Base-by-base conservation (phyloP, 37 sponge, comb jelly and placozoan species). In the Theonella swinhoei region DNA sequence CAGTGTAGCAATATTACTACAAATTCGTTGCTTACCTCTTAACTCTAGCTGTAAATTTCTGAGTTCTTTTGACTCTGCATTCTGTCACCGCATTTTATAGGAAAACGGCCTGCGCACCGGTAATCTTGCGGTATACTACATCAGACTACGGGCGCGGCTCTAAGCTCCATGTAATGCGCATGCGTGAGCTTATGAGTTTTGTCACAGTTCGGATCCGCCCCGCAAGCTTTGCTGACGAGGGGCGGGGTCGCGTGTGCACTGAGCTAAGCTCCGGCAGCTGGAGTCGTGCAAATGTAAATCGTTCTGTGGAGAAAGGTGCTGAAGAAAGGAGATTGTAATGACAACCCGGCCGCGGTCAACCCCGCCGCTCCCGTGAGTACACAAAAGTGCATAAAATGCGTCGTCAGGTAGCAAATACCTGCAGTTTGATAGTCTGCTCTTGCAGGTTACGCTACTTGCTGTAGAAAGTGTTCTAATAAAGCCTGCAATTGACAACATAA, bases 401-500 rank as follows among this genome's bases (percentile, higher is more conserved):
- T 22, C 19, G 26, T 36, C 72, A 4, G 35, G 41, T 11, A 34
- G 20, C 29, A 19, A n/a, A 26, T 25, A 11, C n/a, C 35, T 8
- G 72, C 11, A 29, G 39, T 72, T 11, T 36, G 72, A 38, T 19
- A 72, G 72, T 33, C 17, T 72, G 24, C 39, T 35, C 29, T 36
- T 36, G 23, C 22, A 79, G 80, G 42, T 3, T 30, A 42, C 65
- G 30, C 65, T 66, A 68, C 17, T 65, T 2, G 42, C 39, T 65
- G 68, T 65, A 64, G 67, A 66, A 78, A 37, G 42, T 76, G 62
- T 29, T n/a, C 4, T n/a, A n/a, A n/a, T n/a, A n/a, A n/a, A n/a
- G n/a, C n/a, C n/a, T n/a, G n/a, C n/a, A n/a, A n/a, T n/a, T n/a
- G n/a, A n/a, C n/a, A n/a, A n/a, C n/a, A n/a, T n/a, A n/a, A n/a